Evolutionary conservation across 2,888 invertebrate species (phyloP).

Genomic region (Melitaea athalia): DNA sequence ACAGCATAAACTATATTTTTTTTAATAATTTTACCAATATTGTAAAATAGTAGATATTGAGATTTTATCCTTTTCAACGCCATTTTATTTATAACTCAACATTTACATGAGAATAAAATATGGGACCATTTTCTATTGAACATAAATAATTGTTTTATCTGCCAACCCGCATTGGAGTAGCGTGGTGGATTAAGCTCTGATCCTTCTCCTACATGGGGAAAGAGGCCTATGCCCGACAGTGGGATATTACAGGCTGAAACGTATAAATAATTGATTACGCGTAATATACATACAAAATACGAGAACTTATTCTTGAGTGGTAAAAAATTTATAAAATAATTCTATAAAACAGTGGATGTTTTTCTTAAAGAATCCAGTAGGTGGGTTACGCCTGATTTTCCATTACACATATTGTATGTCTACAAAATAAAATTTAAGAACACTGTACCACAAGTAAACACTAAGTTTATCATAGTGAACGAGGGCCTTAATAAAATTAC

Average conservation of each 20-base stretch:
- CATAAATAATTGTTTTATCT: background rate
- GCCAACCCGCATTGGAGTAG: too few species aligned
- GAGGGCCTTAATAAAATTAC: background rate
- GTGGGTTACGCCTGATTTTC: background rate
- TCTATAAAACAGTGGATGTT: background rate
- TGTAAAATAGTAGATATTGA: too few species aligned
- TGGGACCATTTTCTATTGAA: background rate
- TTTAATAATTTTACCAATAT: background rate
- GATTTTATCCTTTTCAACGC: background rate
- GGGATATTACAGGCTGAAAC: too few species aligned
- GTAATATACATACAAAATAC: background rate
- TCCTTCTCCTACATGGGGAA: too few species aligned
- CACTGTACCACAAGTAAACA: too few species aligned
- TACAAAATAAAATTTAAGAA: too few species aligned
- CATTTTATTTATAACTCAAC: background rate
- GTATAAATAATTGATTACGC: background rate
- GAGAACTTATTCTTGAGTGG: background rate
- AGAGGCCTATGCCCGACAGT: too few species aligned
- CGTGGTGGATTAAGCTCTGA: too few species aligned
- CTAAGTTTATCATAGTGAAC: too few species aligned
- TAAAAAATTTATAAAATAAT: background rate
- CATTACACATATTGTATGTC: too few species aligned
- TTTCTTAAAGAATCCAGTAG: background rate
- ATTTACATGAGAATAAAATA: background rate
- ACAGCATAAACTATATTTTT: background rate